Conservation (phyloP, 1,140 invertebrate genomes). For the Thaumetopoea pityocampa region DNA sequence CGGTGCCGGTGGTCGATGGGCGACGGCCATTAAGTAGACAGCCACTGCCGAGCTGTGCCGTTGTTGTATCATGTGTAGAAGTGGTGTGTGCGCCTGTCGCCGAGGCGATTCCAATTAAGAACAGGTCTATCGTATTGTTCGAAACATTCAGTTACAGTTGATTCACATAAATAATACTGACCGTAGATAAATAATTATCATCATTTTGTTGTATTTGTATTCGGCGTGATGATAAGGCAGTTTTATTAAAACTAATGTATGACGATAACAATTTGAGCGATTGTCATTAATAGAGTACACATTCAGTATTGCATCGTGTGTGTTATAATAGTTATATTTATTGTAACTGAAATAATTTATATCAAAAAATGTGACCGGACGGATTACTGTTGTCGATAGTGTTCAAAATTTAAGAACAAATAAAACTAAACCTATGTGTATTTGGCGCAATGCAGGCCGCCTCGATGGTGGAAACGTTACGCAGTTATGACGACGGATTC, state of each 20-base stretch:
- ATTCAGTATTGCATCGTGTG: no score
- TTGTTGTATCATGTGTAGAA: constrained; percentile 40
- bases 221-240: constrained; percentile 33
- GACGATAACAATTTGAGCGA: background rate
- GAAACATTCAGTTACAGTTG: constrained; percentile 27
- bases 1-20: constrained; percentile 16
- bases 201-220: constrained; percentile 1
- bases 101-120: constrained; percentile 51
- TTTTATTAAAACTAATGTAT: constrained; percentile 21
- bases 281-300: background rate
- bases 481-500: constrained; percentile 48
- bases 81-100: constrained; percentile 66
- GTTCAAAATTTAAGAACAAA: constrained; percentile 53
- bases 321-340: background rate
- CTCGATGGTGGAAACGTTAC: constrained; percentile 48
- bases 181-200: constrained; percentile 4
- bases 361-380: constrained; percentile 8
- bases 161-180: constrained; percentile 9
- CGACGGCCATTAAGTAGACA: constrained; percentile 18
- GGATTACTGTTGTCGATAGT: constrained; percentile 23
- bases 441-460: constrained; percentile 70
- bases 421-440: constrained; percentile 48
- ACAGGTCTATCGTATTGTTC: constrained; percentile 62
- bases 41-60: constrained; percentile 8
- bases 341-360: background rate